phyloP scores from a whole-genome alignment of 2,113 vertebrate genomes.

The Odobenus rosmarus region DNA sequence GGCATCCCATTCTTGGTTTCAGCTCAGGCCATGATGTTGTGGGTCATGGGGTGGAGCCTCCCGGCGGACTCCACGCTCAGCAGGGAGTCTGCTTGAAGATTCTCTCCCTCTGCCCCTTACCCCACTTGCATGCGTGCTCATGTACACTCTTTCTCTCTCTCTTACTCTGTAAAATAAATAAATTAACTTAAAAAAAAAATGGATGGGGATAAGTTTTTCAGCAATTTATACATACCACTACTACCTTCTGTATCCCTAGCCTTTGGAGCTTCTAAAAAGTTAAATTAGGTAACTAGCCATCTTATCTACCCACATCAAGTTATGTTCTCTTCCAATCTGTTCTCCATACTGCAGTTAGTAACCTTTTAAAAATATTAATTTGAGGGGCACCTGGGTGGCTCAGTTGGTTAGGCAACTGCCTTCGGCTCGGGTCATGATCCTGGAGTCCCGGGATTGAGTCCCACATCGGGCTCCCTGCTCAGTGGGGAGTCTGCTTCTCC shows the following conservation, averaged over 20 bases:
- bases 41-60: background rate
- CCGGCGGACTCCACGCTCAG: background rate
- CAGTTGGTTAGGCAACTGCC: no score
- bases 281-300: background rate
- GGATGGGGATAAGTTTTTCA: background rate
- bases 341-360: background rate
- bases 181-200: background rate
- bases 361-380: background rate
- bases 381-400: no score
- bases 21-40: background rate
- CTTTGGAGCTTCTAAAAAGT: slow-evolving; percentile 12
- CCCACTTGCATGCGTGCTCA: background rate
- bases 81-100: background rate
- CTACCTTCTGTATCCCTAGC: background rate
- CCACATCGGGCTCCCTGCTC: no score
- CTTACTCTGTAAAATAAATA: no score
- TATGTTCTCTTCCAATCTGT: background rate
- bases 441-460: no score
- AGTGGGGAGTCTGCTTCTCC: no score
- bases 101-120: background rate
- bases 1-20: background rate
- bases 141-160: no score
- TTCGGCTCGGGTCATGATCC: no score
- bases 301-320: background rate
- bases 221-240: background rate